Conservation (phyloP, 2,888 invertebrate species). For the Ctena decussata region DNA sequence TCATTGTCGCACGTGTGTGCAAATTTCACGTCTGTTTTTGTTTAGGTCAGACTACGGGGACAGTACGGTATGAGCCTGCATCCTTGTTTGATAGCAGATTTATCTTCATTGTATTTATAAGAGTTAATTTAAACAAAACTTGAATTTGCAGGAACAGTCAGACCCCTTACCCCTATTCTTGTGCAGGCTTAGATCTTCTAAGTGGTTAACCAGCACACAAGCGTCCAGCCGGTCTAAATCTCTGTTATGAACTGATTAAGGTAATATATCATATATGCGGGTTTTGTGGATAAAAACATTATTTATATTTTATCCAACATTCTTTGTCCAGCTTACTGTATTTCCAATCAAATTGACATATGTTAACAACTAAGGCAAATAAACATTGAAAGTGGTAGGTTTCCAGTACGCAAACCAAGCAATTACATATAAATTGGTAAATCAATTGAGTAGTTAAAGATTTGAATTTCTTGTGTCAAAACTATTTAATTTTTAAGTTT, state of each 20-base stretch:
- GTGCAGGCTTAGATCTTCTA: background rate
- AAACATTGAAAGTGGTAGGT: background rate
- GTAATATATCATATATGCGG: no score
- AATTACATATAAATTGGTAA: background rate
- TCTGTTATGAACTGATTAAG: no score
- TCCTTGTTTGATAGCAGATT: no score
- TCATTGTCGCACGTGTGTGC: no score
- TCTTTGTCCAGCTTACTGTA: background rate
- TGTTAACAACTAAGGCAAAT: background rate
- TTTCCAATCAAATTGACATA: background rate
- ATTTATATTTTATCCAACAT: background rate
- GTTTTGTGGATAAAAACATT: background rate
- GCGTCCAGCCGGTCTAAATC: no score
- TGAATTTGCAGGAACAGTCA: no score
- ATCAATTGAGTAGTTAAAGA: background rate
- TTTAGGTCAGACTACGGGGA: no score
- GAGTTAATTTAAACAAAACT: no score
- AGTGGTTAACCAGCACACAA: background rate
- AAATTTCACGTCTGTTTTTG: no score
- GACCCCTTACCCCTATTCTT: background rate
- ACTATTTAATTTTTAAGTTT: background rate
- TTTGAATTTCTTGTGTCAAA: background rate
- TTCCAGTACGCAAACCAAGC: background rate
- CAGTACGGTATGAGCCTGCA: no score
- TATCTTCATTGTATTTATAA: no score